Base-by-base conservation (phyloP, 2,888 invertebrate species). In the Podabrus alpinus region DNA sequence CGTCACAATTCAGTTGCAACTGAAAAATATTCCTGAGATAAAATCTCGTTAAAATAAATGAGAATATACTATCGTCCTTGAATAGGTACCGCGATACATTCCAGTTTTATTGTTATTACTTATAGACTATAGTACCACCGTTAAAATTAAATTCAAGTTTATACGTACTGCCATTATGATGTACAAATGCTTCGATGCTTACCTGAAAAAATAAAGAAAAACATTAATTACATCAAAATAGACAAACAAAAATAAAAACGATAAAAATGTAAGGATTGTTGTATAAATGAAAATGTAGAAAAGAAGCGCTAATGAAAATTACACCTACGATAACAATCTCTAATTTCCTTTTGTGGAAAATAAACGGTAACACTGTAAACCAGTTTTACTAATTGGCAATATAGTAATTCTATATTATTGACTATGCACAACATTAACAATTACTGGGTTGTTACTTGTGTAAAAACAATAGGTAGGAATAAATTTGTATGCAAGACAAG, bases 81-180 rank as follows among this genome's bases (percentile, higher is more conserved):
- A n/a, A n/a, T 7, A 17, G 25, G 25, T 25, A 61, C 15, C 68
- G 62, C 64, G 17, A 59, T 21, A 59, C 24, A 71, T 59, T 45
- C 66, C 59, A 25, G 21, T 10, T 71, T 71, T 66, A 24, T 45
- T 66, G 19, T 64, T 64, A 66, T 71, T 21, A 19, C 62, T 21
- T 62, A 25, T 59, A 45, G 3, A n/a, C n/a, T n/a, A n/a, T n/a
- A n/a, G n/a, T n/a, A 29, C 11, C 29, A 29, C 29, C 29, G 9
- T 10, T 17, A 21, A 15, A 7, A 45, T n/a, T 45, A 45, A 29
- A 45, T 45, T 45, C 45, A 45, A 45, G n/a, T 45, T 2, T 0
- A 45, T 45, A n/a, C 45, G 45, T 45, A 45, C n/a, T 45, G n/a
- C n/a, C 45, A 45, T n/a, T 7, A n/a, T n/a, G 45, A 45, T 45